phyloP scores from a whole-genome alignment of 2,113 vertebrate genomes.

The Gulo gulo region DNA sequence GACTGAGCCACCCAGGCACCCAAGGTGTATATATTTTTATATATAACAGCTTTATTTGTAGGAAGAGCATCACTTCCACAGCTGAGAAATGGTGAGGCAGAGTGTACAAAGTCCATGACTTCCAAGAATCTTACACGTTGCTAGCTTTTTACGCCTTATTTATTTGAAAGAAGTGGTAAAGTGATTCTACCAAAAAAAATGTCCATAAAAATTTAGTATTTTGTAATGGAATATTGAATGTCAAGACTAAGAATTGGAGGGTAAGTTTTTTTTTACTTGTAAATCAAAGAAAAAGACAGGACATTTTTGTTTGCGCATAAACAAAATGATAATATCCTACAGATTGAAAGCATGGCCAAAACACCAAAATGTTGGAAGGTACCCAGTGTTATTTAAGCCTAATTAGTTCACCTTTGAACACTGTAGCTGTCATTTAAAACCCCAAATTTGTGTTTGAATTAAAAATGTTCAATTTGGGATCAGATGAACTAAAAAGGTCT shows the following conservation, averaged over 20 bases:
- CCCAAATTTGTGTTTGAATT: not conserved
- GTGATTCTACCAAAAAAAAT: not conserved
- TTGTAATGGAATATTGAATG: not conserved
- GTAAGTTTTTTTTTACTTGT: not conserved
- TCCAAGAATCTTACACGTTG: not conserved
- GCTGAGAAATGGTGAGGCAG: not conserved
- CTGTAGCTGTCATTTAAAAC: not conserved
- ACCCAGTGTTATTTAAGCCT: not conserved
- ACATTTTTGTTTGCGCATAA: not conserved
- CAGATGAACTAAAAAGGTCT: not conserved
- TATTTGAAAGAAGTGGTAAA: not conserved
- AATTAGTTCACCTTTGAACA: not conserved
- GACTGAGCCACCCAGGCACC: too few relatives aligned
- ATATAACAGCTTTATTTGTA: not conserved
- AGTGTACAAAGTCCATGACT: not conserved
- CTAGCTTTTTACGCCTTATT: not conserved
- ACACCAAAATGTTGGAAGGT: not conserved
- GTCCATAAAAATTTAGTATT: not conserved
- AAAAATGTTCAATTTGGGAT: not conserved
- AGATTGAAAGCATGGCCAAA: not conserved
- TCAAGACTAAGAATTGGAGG: not conserved
- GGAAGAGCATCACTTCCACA: not conserved
- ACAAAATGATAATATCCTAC: not conserved
- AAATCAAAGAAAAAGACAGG: not conserved
- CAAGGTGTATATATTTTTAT: not conserved